A percentile compares a stretch with the other conserved stretches of the same genome.
phyloP scores from a whole-genome alignment of 2,113 vertebrate genomes.

The Scytalopus superciliaris region DNA sequence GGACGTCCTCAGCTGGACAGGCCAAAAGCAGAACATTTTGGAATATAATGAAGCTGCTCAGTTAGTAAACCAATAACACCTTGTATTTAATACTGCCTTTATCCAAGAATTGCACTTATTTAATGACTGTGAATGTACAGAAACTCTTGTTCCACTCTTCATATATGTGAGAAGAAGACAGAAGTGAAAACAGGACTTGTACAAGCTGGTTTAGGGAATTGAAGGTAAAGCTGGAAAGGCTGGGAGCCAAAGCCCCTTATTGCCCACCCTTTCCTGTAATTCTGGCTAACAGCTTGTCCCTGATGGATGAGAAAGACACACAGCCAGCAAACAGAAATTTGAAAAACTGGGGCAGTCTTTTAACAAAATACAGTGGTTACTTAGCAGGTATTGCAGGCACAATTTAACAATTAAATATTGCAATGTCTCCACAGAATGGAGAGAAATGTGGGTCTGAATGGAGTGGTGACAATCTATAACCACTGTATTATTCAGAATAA shows the following conservation, averaged over 20 bases:
- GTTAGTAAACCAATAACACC: background rate
- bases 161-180: background rate
- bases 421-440: background rate
- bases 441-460: background rate
- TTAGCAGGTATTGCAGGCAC: background rate
- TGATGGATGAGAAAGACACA: background rate
- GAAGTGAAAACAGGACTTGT: background rate
- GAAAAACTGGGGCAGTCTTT: background rate
- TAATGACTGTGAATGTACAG: background rate
- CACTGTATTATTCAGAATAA: background rate
- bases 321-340: background rate
- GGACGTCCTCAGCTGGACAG: background rate
- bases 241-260: background rate
- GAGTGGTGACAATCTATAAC: fast-evolving
- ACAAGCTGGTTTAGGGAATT: background rate
- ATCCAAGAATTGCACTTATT: background rate
- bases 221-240: background rate
- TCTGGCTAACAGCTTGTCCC: fast-evolving
- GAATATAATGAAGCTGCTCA: background rate
- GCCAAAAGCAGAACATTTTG: background rate
- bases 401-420: background rate
- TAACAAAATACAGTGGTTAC: background rate
- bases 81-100: background rate
- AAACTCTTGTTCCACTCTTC: background rate
- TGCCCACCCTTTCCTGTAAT: background rate